These are phyloP conservation scores for Netelia virgata DNA, from an alignment of 2,888 invertebrate species.

Conservation along the genomic window DNA sequence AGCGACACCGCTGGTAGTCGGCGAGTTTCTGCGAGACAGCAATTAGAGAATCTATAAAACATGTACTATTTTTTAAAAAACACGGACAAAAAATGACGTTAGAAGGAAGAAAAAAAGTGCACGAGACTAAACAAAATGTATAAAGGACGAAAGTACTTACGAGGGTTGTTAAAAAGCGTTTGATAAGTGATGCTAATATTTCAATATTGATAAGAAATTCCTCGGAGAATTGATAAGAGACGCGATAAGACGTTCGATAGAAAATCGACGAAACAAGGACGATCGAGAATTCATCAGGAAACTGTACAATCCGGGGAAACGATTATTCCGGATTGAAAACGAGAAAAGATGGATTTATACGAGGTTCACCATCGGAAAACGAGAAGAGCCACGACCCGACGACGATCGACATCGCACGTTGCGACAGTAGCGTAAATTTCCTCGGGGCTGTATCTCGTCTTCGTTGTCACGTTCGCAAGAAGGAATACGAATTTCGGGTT, in stretches of 20 bases:
- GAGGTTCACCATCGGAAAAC: slow-evolving; percentile 11
- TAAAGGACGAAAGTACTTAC: background rate
- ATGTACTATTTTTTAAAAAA: background rate
- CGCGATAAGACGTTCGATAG: background rate
- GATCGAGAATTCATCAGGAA: background rate
- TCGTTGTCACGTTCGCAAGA: slow-evolving; percentile 37
- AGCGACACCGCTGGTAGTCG: slow-evolving; percentile 32
- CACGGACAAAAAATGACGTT: background rate
- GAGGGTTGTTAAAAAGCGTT: background rate
- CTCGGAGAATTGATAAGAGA: background rate
- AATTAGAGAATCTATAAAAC: slow-evolving; percentile 38
- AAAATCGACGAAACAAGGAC: background rate
- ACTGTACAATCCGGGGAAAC: background rate
- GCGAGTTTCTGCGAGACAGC: slow-evolving; percentile 38
- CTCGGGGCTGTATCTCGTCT: slow-evolving; percentile 23
- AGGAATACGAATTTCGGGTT: slow-evolving; percentile 67
- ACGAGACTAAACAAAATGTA: background rate
- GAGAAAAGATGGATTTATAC: slow-evolving; percentile 44
- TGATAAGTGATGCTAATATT: background rate
- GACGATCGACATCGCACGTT: slow-evolving; percentile 16
- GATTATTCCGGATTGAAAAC: slow-evolving; percentile 35
- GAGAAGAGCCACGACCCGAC: background rate
- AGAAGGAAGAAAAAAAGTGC: background rate
- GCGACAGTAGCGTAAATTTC: slow-evolving; percentile 1
- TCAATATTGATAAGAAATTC: background rate